Conservation (phyloP, 2,797 vertebrate genomes). For the Rhabdomys pumilio region DNA sequence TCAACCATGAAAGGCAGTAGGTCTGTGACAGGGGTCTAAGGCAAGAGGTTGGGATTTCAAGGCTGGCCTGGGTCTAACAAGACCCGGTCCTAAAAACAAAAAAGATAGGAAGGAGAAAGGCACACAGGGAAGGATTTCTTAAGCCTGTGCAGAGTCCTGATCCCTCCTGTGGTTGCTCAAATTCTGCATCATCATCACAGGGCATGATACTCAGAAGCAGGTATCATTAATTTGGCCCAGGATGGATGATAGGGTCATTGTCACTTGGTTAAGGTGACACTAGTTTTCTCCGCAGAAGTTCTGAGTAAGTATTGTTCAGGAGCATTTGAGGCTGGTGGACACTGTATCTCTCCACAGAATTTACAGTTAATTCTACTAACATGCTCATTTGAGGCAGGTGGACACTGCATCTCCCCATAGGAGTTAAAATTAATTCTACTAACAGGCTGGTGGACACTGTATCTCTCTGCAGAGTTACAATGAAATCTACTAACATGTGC, state of each 20-base stretch:
- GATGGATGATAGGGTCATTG: not conserved
- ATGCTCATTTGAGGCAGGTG: not conserved
- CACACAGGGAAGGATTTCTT: not conserved
- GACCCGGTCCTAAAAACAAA: not conserved
- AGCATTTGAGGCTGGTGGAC: not conserved
- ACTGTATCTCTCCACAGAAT: not conserved
- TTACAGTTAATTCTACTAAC: not conserved
- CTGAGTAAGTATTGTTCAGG: no score
- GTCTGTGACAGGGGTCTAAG: not conserved
- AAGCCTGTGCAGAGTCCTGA: not conserved
- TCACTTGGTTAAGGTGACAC: not conserved
- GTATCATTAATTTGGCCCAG: not conserved
- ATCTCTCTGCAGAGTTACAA: no score
- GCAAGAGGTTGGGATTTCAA: not conserved
- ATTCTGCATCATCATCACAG: not conserved
- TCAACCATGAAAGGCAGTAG: not conserved
- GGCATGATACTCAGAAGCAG: not conserved
- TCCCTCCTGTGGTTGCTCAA: not conserved
- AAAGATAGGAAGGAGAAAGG: not conserved
- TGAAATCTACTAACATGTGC: no score
- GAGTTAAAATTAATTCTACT: no score
- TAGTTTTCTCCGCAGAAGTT: not conserved
- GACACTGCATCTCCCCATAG: not conserved
- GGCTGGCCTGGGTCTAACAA: not conserved
- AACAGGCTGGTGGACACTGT: no score